These are phyloP conservation scores for Chloroceryle inda DNA, from an alignment of 2,797 vertebrate genomes.

Conservation along the genomic window DNA sequence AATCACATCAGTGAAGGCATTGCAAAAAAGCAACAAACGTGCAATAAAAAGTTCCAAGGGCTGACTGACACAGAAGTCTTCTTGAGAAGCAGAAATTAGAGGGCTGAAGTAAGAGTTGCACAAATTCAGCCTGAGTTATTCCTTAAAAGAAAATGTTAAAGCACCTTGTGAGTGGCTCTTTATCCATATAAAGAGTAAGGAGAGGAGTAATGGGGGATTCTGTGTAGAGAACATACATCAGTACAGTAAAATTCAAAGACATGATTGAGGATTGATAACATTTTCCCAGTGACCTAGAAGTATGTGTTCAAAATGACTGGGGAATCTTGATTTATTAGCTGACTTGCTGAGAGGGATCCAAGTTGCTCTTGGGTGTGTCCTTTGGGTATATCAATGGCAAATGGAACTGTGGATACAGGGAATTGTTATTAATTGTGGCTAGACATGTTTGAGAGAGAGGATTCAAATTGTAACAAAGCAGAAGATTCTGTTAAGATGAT, in stretches of 20 bases:
- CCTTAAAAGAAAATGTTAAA: neutral
- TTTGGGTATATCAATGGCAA: neutral
- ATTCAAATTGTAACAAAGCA: neutral
- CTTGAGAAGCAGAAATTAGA: neutral
- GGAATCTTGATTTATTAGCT: neutral
- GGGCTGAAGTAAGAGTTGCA: neutral
- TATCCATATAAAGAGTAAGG: neutral
- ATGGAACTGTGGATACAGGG: neutral
- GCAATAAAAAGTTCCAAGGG: neutral
- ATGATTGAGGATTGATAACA: neutral
- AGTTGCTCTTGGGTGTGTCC: neutral
- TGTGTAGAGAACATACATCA: neutral
- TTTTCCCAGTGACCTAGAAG: neutral
- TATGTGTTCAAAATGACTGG: neutral
- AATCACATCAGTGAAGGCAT: neutral
- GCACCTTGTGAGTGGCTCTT: neutral
- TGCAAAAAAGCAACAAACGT: neutral
- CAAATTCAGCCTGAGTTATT: neutral
- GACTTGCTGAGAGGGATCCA: neutral
- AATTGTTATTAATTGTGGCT: neutral
- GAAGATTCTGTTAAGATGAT: neutral
- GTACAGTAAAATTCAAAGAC: neutral
- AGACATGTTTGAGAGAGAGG: neutral
- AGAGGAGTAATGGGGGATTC: neutral
- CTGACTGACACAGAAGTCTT: neutral